Evolutionary conservation across 1,140 invertebrate genomes (phyloP).

Genomic region (Orchestia grillus): DNA sequence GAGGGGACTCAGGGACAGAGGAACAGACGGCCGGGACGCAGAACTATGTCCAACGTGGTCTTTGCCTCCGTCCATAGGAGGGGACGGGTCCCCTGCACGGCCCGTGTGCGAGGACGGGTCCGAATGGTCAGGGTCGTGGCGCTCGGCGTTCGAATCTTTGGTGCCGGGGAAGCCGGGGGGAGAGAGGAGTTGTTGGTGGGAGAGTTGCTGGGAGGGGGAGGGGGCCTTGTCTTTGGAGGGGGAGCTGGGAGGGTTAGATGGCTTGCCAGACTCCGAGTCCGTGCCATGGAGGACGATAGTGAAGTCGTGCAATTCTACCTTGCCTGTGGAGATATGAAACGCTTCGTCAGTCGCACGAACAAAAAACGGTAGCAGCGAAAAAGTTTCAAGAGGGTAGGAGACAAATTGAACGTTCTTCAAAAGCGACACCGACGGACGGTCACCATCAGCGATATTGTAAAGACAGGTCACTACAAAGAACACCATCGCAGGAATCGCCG

Average conservation of each 20-base stretch:
- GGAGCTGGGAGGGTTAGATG: neutral
- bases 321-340: neutral
- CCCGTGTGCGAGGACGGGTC: neutral
- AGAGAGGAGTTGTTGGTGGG: conserved; percentile 6
- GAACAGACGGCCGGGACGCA: neutral
- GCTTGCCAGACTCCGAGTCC: conserved; percentile 33
- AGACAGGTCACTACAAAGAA: neutral
- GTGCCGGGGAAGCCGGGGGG: neutral
- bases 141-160: conserved; percentile 4
- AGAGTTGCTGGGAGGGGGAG: neutral
- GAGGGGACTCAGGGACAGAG: conserved; percentile 19
- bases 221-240: neutral
- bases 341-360: neutral
- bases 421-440: neutral
- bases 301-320: conserved; percentile 48
- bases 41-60: neutral
- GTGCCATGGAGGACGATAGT: conserved; percentile 49
- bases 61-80: neutral
- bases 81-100: neutral
- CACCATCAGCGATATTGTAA: neutral
- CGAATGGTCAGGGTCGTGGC: neutral
- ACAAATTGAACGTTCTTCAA: neutral
- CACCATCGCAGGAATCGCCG: neutral
- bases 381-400: neutral
- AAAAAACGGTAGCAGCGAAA: neutral